These are phyloP conservation scores for Zaprionus davidi DNA, from an alignment of 1,140 invertebrate genomes.

Conservation along the genomic window DNA sequence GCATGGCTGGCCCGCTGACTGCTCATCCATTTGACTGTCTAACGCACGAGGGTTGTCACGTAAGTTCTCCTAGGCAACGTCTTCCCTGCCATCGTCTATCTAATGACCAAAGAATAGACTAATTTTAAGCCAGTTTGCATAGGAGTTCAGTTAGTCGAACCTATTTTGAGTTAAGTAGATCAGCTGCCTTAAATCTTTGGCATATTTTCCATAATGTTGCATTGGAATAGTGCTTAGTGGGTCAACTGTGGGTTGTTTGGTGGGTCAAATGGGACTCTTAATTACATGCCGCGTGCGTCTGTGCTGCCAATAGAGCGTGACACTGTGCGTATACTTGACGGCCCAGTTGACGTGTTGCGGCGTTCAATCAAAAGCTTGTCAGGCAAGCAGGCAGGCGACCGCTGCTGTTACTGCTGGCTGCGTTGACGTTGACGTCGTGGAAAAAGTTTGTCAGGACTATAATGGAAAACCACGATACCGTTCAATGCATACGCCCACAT, in stretches of 20 bases:
- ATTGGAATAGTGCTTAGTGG: slow-evolving; percentile 33
- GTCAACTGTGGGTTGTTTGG: neutral
- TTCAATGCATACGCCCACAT: slow-evolving; percentile 37
- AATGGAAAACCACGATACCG: slow-evolving; percentile 48
- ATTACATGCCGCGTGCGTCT: slow-evolving; percentile 51
- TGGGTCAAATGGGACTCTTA: slow-evolving; percentile 42
- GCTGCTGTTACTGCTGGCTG: neutral
- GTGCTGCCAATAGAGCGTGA: slow-evolving; percentile 33
- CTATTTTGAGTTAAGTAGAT: neutral
- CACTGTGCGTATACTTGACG: slow-evolving; percentile 70
- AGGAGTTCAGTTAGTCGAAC: too few relatives aligned
- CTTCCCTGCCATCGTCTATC: neutral
- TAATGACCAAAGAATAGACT: neutral
- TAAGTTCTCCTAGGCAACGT: neutral
- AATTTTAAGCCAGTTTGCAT: neutral
- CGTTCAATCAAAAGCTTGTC: slow-evolving; percentile 74
- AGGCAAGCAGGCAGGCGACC: slow-evolving; percentile 10
- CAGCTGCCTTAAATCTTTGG: slow-evolving; percentile 33
- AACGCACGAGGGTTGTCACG: slow-evolving; percentile 23
- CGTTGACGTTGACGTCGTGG: slow-evolving; percentile 27
- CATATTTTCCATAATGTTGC: slow-evolving; percentile 41
- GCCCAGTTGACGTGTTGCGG: slow-evolving; percentile 57
- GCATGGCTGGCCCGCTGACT: slow-evolving; percentile 69
- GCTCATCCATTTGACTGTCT: slow-evolving; percentile 73
- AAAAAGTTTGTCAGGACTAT: slow-evolving; percentile 49